Percentiles rank a stretch among this genome's conserved stretches.
phyloP scores from a whole-genome alignment of 2,113 vertebrate species.

The Corvus moneduloides region DNA sequence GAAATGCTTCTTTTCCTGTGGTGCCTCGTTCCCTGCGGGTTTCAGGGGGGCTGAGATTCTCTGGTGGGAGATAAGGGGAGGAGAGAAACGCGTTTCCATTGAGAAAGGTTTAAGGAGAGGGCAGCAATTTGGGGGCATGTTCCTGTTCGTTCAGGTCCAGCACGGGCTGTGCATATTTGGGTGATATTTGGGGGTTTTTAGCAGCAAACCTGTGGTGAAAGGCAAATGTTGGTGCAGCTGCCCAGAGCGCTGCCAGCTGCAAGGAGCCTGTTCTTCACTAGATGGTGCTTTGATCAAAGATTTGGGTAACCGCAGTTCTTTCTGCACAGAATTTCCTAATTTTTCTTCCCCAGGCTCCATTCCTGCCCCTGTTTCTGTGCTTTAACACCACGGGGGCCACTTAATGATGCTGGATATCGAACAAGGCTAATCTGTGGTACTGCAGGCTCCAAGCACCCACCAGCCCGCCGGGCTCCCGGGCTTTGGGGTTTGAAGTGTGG shows the following conservation, averaged over 20 bases:
- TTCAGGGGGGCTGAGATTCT: not conserved
- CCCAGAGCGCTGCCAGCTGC: not conserved
- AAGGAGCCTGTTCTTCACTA: slow-evolving; percentile 12
- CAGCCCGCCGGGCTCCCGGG: not conserved
- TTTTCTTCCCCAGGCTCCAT: slow-evolving; percentile 19
- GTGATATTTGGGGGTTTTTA: not conserved
- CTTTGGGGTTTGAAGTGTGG: not conserved
- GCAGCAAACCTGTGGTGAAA: not conserved
- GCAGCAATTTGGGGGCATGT: fast-evolving
- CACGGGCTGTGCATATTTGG: not conserved
- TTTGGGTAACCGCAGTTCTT: not conserved
- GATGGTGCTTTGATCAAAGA: slow-evolving; percentile 49
- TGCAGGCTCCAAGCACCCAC: not conserved
- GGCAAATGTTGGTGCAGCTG: not conserved
- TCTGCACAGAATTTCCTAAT: not conserved
- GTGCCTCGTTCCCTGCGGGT: not conserved
- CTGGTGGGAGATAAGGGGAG: not conserved
- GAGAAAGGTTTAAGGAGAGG: not conserved
- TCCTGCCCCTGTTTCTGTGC: not conserved
- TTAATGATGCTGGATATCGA: not conserved
- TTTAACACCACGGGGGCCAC: not conserved
- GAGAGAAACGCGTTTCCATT: not conserved
- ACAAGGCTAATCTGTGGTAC: not conserved
- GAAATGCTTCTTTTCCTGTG: slow-evolving; percentile 34
- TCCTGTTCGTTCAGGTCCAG: not conserved